Evolutionary conservation across 2,797 vertebrate genomes (phyloP), one percentile per base, ranked within the genome.

Genomic region (Calcarius lapponicus): DNA sequence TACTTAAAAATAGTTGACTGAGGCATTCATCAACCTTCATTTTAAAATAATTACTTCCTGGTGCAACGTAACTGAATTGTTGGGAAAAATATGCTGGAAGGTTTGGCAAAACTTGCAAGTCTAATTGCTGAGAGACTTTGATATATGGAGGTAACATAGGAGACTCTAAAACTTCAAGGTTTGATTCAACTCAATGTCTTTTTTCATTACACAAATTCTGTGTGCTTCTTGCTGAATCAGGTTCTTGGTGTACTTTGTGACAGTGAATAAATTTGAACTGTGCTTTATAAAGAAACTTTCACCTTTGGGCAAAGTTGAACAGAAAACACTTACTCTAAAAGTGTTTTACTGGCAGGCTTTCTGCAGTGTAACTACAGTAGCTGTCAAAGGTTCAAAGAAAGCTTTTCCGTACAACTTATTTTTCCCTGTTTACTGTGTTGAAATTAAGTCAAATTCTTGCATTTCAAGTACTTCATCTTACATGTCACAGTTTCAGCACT

Each of bases 301-400:
- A 95, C 93, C 94, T 95, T 91, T 83, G 90, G 73, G 72, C 82
- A 47, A 78, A 92, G 90, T 88, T 90, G 87, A 92, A 95, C 87
- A 86, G 91, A 74, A 80, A 90, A 36, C 32, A 11, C 17, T 88
- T 90, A 73, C 40, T 91, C 72, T 80, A 7, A 6, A 74, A 78
- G 72, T 29, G 25, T 25, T 71, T 86, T 88, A 8, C 75, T 91
- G 82, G 69, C 89, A 88, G 61, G 24, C 42, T 76, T 56, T 83
- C 69, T 85, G 61, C 71, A 45, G 19, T 10, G 32, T 66, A 53
- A 71, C 89, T 92, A 13, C 57, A 93, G 74, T n/a, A 82, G 60
- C 82, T 10, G 5, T 83, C 73, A 54, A 80, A 66, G 53, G 38
- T 88, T 94, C 79, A 74, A 75, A 82, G 75, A 53, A 74, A 60